These are phyloP conservation scores for Laupala kohalensis DNA, from an alignment of 1,140 invertebrate species.

Conservation along the genomic window DNA sequence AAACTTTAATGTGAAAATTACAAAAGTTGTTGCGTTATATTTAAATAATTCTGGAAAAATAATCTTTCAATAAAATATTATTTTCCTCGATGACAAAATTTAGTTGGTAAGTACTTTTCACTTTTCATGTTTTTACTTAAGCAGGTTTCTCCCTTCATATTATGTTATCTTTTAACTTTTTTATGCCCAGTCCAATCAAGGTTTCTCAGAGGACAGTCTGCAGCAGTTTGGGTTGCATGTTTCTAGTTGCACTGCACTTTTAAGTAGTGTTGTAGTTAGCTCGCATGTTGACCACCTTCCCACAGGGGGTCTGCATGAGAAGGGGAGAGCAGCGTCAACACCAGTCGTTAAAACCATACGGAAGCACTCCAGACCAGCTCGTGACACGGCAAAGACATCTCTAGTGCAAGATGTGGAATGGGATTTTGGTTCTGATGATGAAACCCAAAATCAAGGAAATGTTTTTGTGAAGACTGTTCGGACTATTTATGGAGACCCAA, in stretches of 20 bases:
- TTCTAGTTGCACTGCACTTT: slow-evolving; percentile 6
- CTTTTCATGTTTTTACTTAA: not conserved
- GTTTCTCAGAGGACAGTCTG: slow-evolving; percentile 5
- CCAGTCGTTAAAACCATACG: slow-evolving; percentile 7
- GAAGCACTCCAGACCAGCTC: not conserved
- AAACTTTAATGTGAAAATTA: not conserved
- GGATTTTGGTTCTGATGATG: slow-evolving; percentile 9
- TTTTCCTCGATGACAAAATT: not conserved
- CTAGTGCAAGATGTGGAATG: slow-evolving; percentile 3
- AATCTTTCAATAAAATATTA: not conserved
- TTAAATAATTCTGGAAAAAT: not conserved
- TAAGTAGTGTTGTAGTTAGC: slow-evolving; percentile 10
- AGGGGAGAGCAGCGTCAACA: slow-evolving; percentile 2
- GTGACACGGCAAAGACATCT: not conserved
- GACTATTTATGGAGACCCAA: not conserved
- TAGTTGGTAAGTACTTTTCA: not conserved
- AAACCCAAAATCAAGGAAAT: not conserved
- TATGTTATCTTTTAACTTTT: not conserved
- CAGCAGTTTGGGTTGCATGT: slow-evolving; percentile 3
- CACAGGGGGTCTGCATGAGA: slow-evolving; percentile 9
- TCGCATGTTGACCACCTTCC: slow-evolving; percentile 10
- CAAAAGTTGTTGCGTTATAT: too few species aligned
- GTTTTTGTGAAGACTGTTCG: slow-evolving; percentile 4
- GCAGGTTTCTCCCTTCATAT: not conserved
- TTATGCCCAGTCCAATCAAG: slow-evolving; percentile 6